Evolutionary conservation across 1,140 invertebrate species (phyloP).

Genomic region (Microplitis demolitor): DNA sequence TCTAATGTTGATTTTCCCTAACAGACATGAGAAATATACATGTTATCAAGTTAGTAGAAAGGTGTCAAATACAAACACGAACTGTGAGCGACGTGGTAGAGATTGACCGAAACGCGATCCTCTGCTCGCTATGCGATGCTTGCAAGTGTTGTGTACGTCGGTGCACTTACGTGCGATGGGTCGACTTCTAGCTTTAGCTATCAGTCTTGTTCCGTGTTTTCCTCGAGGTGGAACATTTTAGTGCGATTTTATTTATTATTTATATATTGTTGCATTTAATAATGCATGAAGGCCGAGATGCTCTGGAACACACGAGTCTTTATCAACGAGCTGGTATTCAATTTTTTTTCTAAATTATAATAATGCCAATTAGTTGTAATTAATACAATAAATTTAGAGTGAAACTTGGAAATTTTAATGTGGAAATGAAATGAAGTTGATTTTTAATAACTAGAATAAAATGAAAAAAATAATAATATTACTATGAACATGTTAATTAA

Average conservation of each 20-base stretch:
- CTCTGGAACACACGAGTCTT: conserved; percentile 70
- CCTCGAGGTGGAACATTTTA: conserved; percentile 27
- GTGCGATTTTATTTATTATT: background rate
- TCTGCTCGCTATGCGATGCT: conserved; percentile 23
- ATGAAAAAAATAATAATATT: no score
- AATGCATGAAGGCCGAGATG: conserved; percentile 58
- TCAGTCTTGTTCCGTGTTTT: conserved; percentile 38
- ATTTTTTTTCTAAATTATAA: no score
- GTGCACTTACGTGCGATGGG: conserved; percentile 22
- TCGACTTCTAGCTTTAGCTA: conserved; percentile 27
- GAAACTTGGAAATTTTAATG: no score
- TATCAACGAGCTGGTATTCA: conserved; percentile 62
- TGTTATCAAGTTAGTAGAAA: background rate
- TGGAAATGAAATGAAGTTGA: no score
- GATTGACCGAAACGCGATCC: conserved; percentile 46
- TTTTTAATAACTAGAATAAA: no score
- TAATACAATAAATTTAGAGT: no score
- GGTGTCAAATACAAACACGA: conserved; percentile 39
- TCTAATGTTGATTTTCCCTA: background rate
- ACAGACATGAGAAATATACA: background rate
- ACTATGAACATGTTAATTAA: no score
- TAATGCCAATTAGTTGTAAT: background rate
- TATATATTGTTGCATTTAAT: background rate
- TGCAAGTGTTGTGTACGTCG: background rate
- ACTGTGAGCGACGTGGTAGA: conserved; percentile 37